Evolutionary conservation across 2,797 vertebrate genomes (phyloP).

Genomic region (Falco columbarius): DNA sequence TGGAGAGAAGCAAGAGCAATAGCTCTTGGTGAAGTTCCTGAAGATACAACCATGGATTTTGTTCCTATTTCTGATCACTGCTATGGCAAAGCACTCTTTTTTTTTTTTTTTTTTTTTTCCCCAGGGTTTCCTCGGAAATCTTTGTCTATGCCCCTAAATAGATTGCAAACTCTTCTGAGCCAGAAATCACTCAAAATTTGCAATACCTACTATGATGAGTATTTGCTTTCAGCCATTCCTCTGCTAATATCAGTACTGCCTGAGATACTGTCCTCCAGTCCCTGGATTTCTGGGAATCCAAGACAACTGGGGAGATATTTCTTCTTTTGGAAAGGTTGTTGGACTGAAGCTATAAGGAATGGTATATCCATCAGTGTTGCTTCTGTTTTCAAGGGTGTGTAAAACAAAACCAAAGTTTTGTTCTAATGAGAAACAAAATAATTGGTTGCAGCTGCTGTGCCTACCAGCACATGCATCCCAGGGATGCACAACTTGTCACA

Average conservation of each 20-base stretch:
- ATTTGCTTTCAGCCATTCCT: not conserved
- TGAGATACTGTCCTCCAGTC: not conserved
- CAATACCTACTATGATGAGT: not conserved
- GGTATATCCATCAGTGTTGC: not conserved
- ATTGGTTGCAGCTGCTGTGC: rapidly evolving
- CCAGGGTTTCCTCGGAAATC: not conserved
- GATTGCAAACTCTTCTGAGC: not conserved
- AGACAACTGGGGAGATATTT: not conserved
- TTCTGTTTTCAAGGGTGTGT: not conserved
- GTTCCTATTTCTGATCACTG: not conserved
- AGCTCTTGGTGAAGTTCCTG: not conserved
- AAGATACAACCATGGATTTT: not conserved
- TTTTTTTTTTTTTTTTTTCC: too few relatives aligned
- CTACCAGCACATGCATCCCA: not conserved
- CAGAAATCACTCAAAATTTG: not conserved
- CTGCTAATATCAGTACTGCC: not conserved
- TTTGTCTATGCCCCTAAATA: not conserved
- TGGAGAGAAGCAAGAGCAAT: not conserved
- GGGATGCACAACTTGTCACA: not conserved
- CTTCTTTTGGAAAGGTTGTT: not conserved
- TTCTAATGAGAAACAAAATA: not conserved
- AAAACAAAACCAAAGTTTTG: not conserved
- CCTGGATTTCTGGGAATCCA: not conserved
- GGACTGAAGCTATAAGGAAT: not conserved
- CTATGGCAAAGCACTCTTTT: not conserved